Conservation (phyloP, 2,888 invertebrate genomes). For the Acholoe squamosa region DNA sequence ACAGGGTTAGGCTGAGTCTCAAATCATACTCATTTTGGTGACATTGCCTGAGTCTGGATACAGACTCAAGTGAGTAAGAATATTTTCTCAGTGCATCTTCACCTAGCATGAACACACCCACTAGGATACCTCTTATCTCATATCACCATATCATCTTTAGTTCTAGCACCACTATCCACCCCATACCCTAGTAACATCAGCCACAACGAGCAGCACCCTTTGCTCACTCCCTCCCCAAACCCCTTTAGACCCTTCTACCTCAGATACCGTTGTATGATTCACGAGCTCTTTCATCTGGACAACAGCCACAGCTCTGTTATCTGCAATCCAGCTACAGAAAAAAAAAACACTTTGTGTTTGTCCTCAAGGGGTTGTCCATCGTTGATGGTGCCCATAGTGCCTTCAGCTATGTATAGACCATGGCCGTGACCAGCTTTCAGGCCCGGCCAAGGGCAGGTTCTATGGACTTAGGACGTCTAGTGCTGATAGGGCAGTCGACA, state of each 20-base stretch:
- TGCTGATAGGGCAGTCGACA: too few species aligned
- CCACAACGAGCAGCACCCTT: not conserved
- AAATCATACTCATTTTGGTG: too few species aligned
- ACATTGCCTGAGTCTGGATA: too few species aligned
- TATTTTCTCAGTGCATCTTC: too few species aligned
- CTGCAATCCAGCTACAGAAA: not conserved
- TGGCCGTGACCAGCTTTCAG: constrained; percentile 5
- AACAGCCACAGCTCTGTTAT: constrained; percentile 43
- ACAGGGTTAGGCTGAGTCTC: too few species aligned
- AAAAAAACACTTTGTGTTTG: not conserved
- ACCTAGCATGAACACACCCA: too few species aligned
- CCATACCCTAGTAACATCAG: not conserved
- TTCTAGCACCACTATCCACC: not conserved
- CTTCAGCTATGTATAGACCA: not conserved
- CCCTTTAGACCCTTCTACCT: not conserved
- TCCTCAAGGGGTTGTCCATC: not conserved
- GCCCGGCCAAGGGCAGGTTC: not conserved
- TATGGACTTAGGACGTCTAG: too few species aligned
- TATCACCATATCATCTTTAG: not conserved
- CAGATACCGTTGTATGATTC: not conserved
- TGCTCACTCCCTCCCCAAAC: not conserved
- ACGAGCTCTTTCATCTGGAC: constrained; percentile 43
- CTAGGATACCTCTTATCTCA: too few species aligned
- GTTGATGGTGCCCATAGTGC: not conserved
- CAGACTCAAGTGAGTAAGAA: too few species aligned